Conservation (phyloP, 1,140 invertebrate genomes). For the Penaeus vannamei region DNA sequence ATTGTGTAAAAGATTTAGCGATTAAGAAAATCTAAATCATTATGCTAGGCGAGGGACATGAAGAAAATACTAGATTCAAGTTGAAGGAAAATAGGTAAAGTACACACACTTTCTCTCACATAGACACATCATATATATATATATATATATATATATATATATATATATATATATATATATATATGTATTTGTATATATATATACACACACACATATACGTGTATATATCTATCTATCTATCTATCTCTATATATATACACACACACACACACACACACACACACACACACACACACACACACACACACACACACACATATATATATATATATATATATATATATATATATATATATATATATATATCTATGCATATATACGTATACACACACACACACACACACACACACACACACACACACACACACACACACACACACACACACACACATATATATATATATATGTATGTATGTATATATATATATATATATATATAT, state of each 20-base stretch:
- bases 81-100: no score
- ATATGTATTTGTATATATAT: not conserved
- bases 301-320: not conserved
- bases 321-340: slow-evolving; percentile 7
- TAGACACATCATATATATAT: no score
- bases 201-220: slow-evolving; percentile 13
- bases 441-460: not conserved
- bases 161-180: slow-evolving; percentile 16
- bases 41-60: no score
- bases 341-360: no score
- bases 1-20: no score
- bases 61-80: no score
- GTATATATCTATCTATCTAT: no score
- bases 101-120: not conserved
- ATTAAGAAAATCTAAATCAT: no score
- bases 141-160: not conserved
- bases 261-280: slow-evolving; percentile 12
- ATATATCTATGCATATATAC: no score
- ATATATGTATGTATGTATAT: slow-evolving; percentile 16
- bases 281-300: slow-evolving; percentile 12
- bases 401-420: not conserved
- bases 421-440: not conserved
- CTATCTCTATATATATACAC: no score
- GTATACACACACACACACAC: not conserved
- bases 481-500: slow-evolving; percentile 16